phyloP scores from a whole-genome alignment of 2,888 invertebrate species.

The Chrysolina oricalcia region DNA sequence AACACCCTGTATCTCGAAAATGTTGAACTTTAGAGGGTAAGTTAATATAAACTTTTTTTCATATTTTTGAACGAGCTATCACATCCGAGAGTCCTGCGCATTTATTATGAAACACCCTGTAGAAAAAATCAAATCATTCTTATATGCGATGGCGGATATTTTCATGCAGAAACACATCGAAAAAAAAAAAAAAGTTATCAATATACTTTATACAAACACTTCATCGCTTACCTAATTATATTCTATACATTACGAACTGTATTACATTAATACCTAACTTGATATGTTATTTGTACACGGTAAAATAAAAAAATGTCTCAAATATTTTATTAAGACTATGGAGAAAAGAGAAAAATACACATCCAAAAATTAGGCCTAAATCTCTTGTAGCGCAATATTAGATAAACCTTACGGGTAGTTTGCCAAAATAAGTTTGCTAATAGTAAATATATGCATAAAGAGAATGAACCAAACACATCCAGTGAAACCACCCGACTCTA shows the following conservation, averaged over 20 bases:
- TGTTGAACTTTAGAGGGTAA: no score
- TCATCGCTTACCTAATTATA: conserved; percentile 5
- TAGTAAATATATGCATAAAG: no score
- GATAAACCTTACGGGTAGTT: conserved; percentile 12
- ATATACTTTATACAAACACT: conserved; percentile 20
- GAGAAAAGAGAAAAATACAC: conserved; percentile 14
- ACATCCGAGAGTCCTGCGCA: no score
- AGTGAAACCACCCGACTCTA: no score
- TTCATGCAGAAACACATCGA: conserved; percentile 9
- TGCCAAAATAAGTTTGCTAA: no score
- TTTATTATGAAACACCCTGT: no score
- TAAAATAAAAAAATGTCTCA: conserved; percentile 29
- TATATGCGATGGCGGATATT: conserved; percentile 2
- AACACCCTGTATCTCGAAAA: no score
- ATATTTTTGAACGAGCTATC: no score
- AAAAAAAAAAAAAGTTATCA: not conserved
- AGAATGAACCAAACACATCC: no score
- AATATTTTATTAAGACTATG: not conserved
- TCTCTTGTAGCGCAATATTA: not conserved
- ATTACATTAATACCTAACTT: conserved; percentile 40
- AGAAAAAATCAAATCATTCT: not conserved
- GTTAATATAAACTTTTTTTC: no score
- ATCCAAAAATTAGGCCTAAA: conserved; percentile 26
- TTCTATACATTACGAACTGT: conserved; percentile 16
- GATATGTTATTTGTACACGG: conserved; percentile 55